These are phyloP conservation scores for Chaetodon trifasciatus DNA, from an alignment of 2,797 vertebrate genomes.

Conservation along the genomic window DNA sequence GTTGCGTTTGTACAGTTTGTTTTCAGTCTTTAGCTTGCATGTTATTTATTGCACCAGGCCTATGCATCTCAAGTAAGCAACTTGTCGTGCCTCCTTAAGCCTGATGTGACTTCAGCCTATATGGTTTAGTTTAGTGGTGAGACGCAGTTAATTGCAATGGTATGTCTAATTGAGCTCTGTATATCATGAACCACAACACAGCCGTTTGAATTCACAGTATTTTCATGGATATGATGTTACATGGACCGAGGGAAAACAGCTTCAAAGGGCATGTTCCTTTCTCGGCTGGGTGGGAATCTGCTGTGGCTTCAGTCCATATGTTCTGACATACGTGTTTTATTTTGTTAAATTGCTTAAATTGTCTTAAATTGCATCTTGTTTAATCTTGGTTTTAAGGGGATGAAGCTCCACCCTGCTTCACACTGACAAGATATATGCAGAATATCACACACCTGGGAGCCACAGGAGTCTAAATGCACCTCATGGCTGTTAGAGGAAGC, in stretches of 20 bases:
- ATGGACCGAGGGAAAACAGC: slow-evolving; percentile 23
- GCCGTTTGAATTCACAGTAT: slow-evolving; percentile 24
- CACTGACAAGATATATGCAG: not conserved
- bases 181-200: slow-evolving; percentile 61
- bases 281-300: slow-evolving; percentile 16
- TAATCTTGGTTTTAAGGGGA: slow-evolving; percentile 13
- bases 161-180: slow-evolving; percentile 52
- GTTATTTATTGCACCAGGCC: slow-evolving; percentile 28
- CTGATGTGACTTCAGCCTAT: slow-evolving; percentile 36
- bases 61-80: slow-evolving; percentile 2
- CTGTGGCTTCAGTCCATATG: slow-evolving; percentile 40
- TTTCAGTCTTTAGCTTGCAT: slow-evolving; percentile 16
- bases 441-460: not conserved
- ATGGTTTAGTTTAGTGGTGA: slow-evolving; percentile 41
- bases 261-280: slow-evolving; percentile 43
- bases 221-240: slow-evolving; percentile 46
- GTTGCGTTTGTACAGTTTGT: slow-evolving; percentile 5
- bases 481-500: not conserved
- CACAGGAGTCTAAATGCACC: not conserved
- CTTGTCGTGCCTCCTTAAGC: slow-evolving; percentile 15
- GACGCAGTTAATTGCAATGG: slow-evolving; percentile 50
- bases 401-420: slow-evolving; percentile 25
- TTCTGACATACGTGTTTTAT: slow-evolving; percentile 50
- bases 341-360: slow-evolving; percentile 43
- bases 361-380: slow-evolving; percentile 38